Evolutionary conservation across 2,888 invertebrate genomes (phyloP), one percentile per base, ranked within the genome.

Genomic region (Amphipoea oculea): DNA sequence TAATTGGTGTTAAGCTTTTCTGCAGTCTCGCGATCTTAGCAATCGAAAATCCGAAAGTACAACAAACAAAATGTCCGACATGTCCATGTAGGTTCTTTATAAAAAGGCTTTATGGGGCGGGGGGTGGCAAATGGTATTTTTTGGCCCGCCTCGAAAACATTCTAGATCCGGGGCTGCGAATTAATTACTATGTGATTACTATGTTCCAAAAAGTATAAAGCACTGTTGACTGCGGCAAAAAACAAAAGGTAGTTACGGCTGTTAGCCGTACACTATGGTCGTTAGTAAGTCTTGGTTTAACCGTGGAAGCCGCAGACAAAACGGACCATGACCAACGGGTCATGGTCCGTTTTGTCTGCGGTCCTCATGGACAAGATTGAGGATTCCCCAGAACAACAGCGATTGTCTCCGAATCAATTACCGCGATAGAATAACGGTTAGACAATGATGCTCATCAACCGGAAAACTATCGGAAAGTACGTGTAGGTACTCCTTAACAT

Each of bases 381-480:
- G 83, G 71, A 85, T 80, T 90, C 89, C 90, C 89, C 89, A 65
- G 72, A 75, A 83, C 68, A 85, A 82, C 48, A 51, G 23, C 78
- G 68, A 84, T 88, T 85, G 81, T 83, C 81, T 67, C 67, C 76
- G 51, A 87, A 90, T 89, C 87, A 90, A 86, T 89, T 79, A 82
- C 42, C 69, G 29, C 71, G 78, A 86, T 29, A 48, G 67, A 73
- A 54, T 77, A 78, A 79, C 80, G 78, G 82, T 82, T 45, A 75
- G 29, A 87, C 88, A 89, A 90, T 83, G 74, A n/a, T 60, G 68
- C 63, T 76, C 73, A 73, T 60, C 60, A 42, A 83, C 82, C 90
- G 85, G 81, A 74, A 89, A 89, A 90, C 85, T 60, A 80, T 82
- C 88, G 90, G 89, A 87, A 89, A 89, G 77, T 89, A 89, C 89